Base-by-base conservation (phyloP, 2,888 invertebrate genomes). In the Tiliacea aurago region DNA sequence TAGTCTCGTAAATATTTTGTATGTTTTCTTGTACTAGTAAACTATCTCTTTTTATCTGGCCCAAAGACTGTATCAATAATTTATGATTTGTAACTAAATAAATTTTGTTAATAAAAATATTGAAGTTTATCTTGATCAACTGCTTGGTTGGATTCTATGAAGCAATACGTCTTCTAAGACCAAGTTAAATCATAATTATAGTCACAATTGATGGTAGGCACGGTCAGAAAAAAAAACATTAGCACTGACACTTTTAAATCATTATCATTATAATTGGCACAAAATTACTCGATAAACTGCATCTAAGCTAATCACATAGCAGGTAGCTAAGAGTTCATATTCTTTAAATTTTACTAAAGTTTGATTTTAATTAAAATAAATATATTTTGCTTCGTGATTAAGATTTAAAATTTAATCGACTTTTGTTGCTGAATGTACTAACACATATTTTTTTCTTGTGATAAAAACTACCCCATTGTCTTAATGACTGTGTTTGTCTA, bases 1-100 rank as follows among this genome's bases (percentile, higher is more conserved):
- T 51, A 18, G 55, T 51, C n/a, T 68, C 45, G 64, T 61, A 78
- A 76, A 78, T 61, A 61, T 61, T 65, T 69, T 61, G 47, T 64
- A 65, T 41, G 43, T 61, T 55, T 28, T 73, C 28, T 43, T 59
- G 20, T 73, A 6, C 11, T 81, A 33, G 15, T 51, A 45, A 56
- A 69, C 4, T 55, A 37, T 47, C 3, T 65, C 13, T 53, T 80
- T 63, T 59, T 43, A 41, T 71, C n/a, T 28, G 11, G 9, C 4
- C 13, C 33, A 3, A 37, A 20, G 3, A 41, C 11, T 20, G 18
- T 37, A 20, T 11, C 37, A 23, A 41, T 69, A 41, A 23, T 2
- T 28, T 41, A 4, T 37, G 37, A 37, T 43, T 43, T 43, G 2
- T 43, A 43, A 13, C 43, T 43, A 43, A 43, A 28, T 23, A 53